Conservation (phyloP, 2,113 vertebrate species). For the cattle (Bos taurus) region ARS-UCD2.0 NC_037334.1:74102001-74102500, state of each 20-base stretch:
- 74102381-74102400: neutral
- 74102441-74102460: neutral
- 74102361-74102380: neutral
- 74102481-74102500: neutral
- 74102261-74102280: neutral
- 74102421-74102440: neutral
- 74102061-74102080: neutral
- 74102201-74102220: too few relatives aligned
- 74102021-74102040: neutral
- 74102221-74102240: neutral
- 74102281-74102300: neutral
- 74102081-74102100: neutral
- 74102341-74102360: neutral
- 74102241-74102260: neutral
- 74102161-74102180: neutral
- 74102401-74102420: neutral
- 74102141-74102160: neutral
- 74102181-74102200: neutral
- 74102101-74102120: neutral
- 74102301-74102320: neutral
- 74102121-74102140: neutral
- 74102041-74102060: neutral
- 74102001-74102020: neutral
- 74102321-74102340: neutral
- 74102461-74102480: neutral